A percentile compares a stretch with the other conserved stretches of the same genome.
phyloP scores from a whole-genome alignment of 1,140 invertebrate species.

The Myzus persicae region DNA sequence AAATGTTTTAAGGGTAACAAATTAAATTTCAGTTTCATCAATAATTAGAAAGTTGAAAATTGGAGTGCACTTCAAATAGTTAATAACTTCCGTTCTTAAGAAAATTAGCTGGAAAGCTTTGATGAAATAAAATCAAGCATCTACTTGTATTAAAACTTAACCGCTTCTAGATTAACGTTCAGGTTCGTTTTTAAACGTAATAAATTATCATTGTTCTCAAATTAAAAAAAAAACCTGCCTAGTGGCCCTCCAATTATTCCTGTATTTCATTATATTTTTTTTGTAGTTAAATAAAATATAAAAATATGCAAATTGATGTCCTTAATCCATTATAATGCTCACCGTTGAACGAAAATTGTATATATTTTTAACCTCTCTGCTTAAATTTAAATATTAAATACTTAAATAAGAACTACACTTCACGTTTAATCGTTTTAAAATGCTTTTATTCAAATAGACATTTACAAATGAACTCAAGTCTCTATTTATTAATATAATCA shows the following conservation, averaged over 20 bases:
- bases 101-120: not conserved
- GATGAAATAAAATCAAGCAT: not conserved
- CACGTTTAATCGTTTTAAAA: not conserved
- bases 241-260: not conserved
- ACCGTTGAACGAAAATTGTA: not conserved
- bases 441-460: not conserved
- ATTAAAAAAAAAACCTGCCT: not conserved
- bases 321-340: constrained; percentile 8
- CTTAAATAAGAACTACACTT: not conserved
- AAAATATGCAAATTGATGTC: constrained; percentile 5
- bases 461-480: not conserved
- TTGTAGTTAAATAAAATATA: not conserved
- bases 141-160: not conserved
- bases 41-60: not conserved
- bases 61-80: not conserved
- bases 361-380: not conserved
- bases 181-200: not conserved
- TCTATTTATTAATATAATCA: constrained; percentile 6
- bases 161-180: not conserved
- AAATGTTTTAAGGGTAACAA: not conserved
- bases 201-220: constrained; percentile 7
- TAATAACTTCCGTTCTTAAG: not conserved
- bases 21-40: not conserved
- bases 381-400: constrained; percentile 13
- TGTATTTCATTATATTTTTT: not conserved